Percentiles rank a stretch among this genome's conserved stretches.
Evolutionary conservation across 1,140 invertebrate species (phyloP).

Genomic region (Linepithema humile): DNA sequence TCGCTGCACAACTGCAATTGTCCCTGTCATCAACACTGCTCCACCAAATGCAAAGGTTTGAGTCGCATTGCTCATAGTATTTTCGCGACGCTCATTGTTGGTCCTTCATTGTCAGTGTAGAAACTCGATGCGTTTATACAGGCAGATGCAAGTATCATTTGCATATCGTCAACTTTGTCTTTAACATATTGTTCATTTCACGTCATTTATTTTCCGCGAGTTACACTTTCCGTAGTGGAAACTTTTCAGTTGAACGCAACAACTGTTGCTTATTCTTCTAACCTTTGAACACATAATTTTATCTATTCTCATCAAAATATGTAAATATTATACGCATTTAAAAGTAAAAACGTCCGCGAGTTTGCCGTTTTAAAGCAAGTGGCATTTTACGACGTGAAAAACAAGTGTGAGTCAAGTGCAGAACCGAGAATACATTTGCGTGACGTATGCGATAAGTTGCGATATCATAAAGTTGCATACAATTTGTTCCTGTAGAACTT

Average conservation of each 20-base stretch:
- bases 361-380: neutral
- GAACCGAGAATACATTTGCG: neutral
- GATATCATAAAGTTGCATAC: neutral
- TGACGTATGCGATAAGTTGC: slow-evolving; percentile 18
- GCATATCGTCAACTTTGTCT: neutral
- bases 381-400: neutral
- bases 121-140: neutral
- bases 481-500: neutral
- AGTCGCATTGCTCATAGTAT: slow-evolving; percentile 12
- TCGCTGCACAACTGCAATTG: slow-evolving; percentile 80
- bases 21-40: slow-evolving; percentile 81
- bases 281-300: neutral
- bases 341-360: neutral
- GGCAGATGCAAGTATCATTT: neutral
- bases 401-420: neutral
- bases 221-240: no score
- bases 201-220: neutral
- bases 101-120: neutral
- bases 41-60: slow-evolving; percentile 81
- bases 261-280: neutral
- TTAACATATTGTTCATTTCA: neutral
- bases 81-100: neutral
- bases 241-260: neutral
- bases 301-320: neutral
- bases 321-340: neutral